Evolutionary conservation across 1,140 invertebrate genomes (phyloP).

Genomic region (Neocloeon triangulifer): DNA sequence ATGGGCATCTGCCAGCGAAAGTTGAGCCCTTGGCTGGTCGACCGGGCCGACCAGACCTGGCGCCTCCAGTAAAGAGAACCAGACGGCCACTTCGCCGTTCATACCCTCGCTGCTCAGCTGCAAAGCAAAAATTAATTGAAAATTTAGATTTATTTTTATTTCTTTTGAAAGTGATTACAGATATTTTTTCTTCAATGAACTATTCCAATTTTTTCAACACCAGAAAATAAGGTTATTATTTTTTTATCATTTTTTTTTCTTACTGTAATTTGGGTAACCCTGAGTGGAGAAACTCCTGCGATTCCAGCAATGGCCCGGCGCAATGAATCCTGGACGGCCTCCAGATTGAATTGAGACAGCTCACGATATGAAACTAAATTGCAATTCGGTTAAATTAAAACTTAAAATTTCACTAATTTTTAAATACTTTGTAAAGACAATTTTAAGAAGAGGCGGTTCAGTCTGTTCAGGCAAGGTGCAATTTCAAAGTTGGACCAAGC

Average conservation of each 20-base stretch:
- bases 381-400: conserved; percentile 3
- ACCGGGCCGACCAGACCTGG: conserved; percentile 5
- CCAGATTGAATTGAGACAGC: conserved; percentile 11
- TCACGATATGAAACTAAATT: conserved; percentile 10
- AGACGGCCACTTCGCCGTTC: conserved; percentile 8
- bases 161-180: no score
- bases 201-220: background rate
- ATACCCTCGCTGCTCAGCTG: background rate
- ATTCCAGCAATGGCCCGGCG: conserved; percentile 16
- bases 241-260: conserved; percentile 8
- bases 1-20: conserved; percentile 13
- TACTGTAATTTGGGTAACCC: conserved; percentile 16
- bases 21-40: conserved; percentile 5
- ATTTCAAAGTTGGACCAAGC: conserved; percentile 13
- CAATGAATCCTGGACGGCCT: conserved; percentile 14
- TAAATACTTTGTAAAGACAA: conserved; percentile 9
- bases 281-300: conserved; percentile 16
- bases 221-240: background rate
- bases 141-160: no score
- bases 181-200: no score
- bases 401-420: background rate
- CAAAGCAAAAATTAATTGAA: no score
- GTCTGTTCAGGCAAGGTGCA: conserved; percentile 11
- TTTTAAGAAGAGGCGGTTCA: conserved; percentile 11
- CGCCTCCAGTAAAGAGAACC: conserved; percentile 12